Base-by-base conservation (phyloP, 2,888 invertebrate species). In the Sympetrum striolatum region DNA sequence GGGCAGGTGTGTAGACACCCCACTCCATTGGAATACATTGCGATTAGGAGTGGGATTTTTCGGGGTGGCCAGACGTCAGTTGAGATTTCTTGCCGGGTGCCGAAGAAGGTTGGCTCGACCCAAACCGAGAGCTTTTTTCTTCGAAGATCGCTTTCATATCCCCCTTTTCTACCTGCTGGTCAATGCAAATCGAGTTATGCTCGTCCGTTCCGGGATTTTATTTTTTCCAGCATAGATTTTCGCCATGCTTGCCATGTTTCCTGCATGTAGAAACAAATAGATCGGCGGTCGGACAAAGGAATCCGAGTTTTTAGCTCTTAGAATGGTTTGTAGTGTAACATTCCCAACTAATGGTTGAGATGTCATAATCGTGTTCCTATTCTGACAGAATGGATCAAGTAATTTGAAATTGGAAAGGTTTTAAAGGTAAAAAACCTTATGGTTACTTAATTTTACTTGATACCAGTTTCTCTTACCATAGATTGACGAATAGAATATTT, bases 1-100 rank as follows among this genome's bases (percentile, higher is more conserved):
- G 86, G 86, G 86, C 86, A 86, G 86, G 86, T 86, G 86, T 60
- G 86, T 86, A 35, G 60, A 60, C 60, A 60, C 60, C 86, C 80
- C 39, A 80, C 80, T n/a, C 37, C 44, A 8, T 44, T 25, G 39
- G 60, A 60, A 64, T 86, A 60, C 60, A 86, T 86, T 86, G 86
- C 86, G 86, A 86, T 86, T 86, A 86, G 86, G 86, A 58, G 60
- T n/a, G 73, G 58, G 58, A 82, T 58, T 31, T 82, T 82, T 82
- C 22, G 22, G 44, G 80, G 37, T 37, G 44, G 86, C 60, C 64
- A 37, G 15, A 31, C 82, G 82, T 86, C 60, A 86, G 86, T 86
- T n/a, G 86, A 60, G 86, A 86, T 86, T 86, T 86, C 86, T 86
- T 86, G 86, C 86, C 37, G 37, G 60, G 35, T 35, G 4, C 35